These are phyloP conservation scores for Acleris emargana DNA, from an alignment of 2,888 invertebrate species.

Conservation along the genomic window DNA sequence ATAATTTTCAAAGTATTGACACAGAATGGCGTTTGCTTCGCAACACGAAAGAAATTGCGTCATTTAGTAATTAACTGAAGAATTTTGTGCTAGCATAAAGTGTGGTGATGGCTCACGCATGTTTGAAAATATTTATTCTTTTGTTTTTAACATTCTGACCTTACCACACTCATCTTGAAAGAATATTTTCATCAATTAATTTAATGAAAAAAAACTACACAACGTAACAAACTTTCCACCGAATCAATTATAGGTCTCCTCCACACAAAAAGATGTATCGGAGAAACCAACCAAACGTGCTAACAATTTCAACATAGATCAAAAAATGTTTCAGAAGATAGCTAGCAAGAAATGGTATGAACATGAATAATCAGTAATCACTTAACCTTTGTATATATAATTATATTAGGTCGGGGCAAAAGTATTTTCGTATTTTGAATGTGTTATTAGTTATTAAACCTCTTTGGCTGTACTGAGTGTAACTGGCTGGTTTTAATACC, in stretches of 20 bases:
- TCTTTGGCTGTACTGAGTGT: too few relatives aligned
- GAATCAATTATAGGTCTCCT: conserved; percentile 30
- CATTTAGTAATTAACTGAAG: conserved; percentile 5
- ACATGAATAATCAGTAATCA: background rate
- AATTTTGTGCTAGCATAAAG: conserved; percentile 3
- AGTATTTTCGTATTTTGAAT: too few relatives aligned
- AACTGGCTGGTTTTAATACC: too few relatives aligned
- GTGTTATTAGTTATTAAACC: too few relatives aligned
- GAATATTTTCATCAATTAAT: conserved; percentile 23
- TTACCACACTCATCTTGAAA: conserved; percentile 34
- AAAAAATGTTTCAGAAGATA: too few relatives aligned
- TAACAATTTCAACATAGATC: conserved; percentile 14
- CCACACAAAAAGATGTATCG: conserved; percentile 28
- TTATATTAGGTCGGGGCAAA: too few relatives aligned
- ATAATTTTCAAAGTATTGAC: conserved; percentile 1
- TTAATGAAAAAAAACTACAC: conserved; percentile 25
- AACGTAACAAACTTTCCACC: conserved; percentile 30
- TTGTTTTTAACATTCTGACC: conserved; percentile 34
- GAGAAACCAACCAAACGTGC: conserved; percentile 23
- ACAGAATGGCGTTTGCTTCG: conserved; percentile 10
- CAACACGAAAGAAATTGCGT: conserved; percentile 4
- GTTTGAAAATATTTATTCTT: background rate
- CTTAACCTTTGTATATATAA: too few relatives aligned
- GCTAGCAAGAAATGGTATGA: background rate
- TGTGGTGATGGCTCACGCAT: background rate